Percentiles rank a stretch among this genome's conserved stretches.
phyloP scores from a whole-genome alignment of 2,888 invertebrate species.

The Pecten maximus region DNA sequence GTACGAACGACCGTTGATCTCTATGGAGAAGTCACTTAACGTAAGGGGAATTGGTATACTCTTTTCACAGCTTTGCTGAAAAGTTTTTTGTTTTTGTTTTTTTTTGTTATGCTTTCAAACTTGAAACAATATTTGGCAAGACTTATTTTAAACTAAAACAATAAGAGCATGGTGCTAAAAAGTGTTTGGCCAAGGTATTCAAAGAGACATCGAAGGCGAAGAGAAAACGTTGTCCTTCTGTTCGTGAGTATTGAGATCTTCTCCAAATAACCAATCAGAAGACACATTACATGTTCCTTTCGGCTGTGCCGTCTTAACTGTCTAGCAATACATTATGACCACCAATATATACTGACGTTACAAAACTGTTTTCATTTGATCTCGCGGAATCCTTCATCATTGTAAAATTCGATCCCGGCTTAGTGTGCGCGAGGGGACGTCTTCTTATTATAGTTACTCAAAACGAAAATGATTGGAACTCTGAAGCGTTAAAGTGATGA shows the following conservation, averaged over 20 bases:
- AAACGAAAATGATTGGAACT: conserved; percentile 30
- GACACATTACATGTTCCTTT: neutral
- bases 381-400: conserved; percentile 18
- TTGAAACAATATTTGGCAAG: too few relatives aligned
- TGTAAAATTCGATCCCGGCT: conserved; percentile 33
- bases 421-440: conserved; percentile 22
- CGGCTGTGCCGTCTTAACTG: neutral
- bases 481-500: conserved; percentile 13
- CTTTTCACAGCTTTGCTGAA: neutral
- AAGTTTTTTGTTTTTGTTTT: neutral
- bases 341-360: neutral
- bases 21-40: too few relatives aligned
- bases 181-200: too few relatives aligned
- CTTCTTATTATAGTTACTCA: conserved; percentile 34
- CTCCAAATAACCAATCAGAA: conserved; percentile 2
- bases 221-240: neutral
- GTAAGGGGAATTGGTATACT: neutral
- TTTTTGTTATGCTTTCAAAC: neutral
- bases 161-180: too few relatives aligned
- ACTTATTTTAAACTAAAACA: too few relatives aligned
- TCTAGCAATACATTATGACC: neutral
- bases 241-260: neutral
- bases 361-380: conserved; percentile 18
- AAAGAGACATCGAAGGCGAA: neutral
- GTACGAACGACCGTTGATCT: too few relatives aligned